Evolutionary conservation across 2,113 vertebrate species (phyloP).

Genomic region (Catharus fuscescens): DNA sequence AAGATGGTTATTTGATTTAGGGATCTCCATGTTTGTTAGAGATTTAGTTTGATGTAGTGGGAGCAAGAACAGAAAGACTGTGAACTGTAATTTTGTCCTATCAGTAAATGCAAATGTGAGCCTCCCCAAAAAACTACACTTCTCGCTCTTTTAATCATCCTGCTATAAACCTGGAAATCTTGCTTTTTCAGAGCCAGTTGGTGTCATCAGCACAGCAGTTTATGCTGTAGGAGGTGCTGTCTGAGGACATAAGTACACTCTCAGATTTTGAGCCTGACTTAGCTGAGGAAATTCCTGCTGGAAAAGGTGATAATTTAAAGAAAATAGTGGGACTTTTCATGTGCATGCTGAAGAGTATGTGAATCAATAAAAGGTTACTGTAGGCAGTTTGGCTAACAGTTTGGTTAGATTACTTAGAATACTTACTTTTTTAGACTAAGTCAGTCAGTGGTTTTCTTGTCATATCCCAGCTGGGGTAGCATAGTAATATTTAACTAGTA

Average conservation of each 20-base stretch:
- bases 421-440: background rate
- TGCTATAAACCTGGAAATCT: background rate
- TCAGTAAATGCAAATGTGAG: background rate
- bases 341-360: background rate
- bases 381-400: background rate
- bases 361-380: background rate
- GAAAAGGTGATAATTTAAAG: background rate
- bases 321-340: background rate
- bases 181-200: background rate
- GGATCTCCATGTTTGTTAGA: background rate
- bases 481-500: background rate
- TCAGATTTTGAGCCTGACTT: background rate
- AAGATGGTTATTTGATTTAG: background rate
- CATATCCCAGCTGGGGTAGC: background rate
- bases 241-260: background rate
- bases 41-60: background rate
- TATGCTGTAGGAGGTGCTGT: background rate
- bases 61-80: background rate
- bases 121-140: accelerated
- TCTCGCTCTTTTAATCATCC: background rate
- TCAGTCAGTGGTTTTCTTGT: background rate
- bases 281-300: background rate
- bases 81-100: background rate
- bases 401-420: background rate
- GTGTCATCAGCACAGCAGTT: background rate